Percentiles rank a stretch among this genome's conserved stretches.
phyloP scores from a whole-genome alignment of 2,797 vertebrate genomes.

The Rhincodon typus region DNA sequence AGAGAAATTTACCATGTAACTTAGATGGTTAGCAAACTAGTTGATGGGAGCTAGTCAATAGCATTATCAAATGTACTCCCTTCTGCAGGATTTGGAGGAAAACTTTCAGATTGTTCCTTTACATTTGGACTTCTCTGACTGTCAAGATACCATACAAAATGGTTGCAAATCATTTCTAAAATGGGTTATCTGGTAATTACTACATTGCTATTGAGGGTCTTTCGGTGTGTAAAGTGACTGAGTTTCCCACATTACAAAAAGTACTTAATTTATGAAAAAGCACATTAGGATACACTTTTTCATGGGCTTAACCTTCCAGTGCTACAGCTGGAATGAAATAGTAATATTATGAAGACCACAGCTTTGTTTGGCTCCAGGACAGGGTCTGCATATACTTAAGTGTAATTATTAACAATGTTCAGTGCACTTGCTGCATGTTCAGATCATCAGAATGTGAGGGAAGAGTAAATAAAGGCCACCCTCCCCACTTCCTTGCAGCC shows the following conservation, averaged over 20 bases:
- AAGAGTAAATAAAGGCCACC: background rate
- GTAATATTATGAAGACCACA: background rate
- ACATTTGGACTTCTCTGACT: background rate
- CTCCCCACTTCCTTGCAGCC: background rate
- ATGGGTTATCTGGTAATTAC: background rate
- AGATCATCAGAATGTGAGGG: background rate
- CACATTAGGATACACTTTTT: background rate
- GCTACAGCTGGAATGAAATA: background rate
- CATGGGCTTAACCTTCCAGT: background rate
- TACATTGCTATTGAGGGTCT: background rate
- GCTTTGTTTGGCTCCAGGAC: background rate
- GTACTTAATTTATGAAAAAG: background rate
- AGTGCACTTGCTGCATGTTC: background rate
- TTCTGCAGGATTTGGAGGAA: background rate
- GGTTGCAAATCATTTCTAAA: background rate
- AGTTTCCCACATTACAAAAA: background rate
- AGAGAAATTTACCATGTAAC: background rate
- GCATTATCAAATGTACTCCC: background rate
- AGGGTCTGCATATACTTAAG: background rate
- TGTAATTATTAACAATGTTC: background rate
- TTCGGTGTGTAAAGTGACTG: background rate
- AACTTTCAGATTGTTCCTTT: background rate
- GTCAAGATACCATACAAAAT: background rate
- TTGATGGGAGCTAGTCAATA: background rate
- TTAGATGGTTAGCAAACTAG: background rate